Base-by-base conservation (phyloP, 2,113 vertebrate genomes). In the Dipodomys stephensi region DNA sequence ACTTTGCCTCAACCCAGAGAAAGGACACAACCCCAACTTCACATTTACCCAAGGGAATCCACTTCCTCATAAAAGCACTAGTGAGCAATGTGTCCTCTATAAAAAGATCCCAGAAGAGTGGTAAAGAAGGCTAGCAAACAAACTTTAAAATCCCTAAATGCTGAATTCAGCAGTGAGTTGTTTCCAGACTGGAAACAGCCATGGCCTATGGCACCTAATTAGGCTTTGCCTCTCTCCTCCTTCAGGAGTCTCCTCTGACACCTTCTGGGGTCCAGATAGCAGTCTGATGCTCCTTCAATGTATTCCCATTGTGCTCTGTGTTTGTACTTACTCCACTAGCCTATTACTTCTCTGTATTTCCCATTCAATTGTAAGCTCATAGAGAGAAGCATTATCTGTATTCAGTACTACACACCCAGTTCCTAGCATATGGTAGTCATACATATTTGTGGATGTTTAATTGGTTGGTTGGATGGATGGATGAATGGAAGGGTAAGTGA, bases 51-150 rank as follows among this genome's bases (percentile, higher is more conserved):
- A 22, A 93, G n/a, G 53, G 78, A 57, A 57, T 88, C 69, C 12
- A 67, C 19, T 81, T 88, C 32, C 80, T 79, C 65, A 49, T 78
- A 83, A 83, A 65, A 91, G 80, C 79, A 32, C 76, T 72, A 82
- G 74, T 77, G 64, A 82, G 69, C 73, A 73, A 83, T 22, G 20
- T 19, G n/a, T 65, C 49, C 82, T 90, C 87, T 62, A 87, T 32
- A 69, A 73, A 87, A 83, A 57, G 65, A 44, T 18, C 0, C 77
- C 49, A 91, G 32, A 23, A 18, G 13, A 57, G 12, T 79, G 88
- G 72, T 20, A 28, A 88, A 18, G 25, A 87, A 30, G 67, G 67
- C 28, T 30, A 69, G 28, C 11, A 69, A 28, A n/a, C 67, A 30
- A 28, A 13, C 11, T 28, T n/a, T 28, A 69, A 28, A n/a, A 57